Evolutionary conservation across 1,140 invertebrate species (phyloP), one percentile per base, ranked within the genome.

Genomic region (Neodiprion fabricii): DNA sequence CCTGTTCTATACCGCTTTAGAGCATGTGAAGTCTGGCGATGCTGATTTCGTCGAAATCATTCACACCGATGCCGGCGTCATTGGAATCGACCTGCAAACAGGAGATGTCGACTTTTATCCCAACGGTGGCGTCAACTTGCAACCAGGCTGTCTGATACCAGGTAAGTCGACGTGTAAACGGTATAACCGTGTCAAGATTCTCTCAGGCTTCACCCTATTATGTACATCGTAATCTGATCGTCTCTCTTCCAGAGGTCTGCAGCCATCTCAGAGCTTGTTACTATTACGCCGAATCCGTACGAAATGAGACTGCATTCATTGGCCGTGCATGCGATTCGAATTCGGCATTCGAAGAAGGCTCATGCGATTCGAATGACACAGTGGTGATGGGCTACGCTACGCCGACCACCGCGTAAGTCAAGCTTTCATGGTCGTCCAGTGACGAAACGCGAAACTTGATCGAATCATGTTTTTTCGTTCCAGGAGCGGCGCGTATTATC

Each of bases 21-120:
- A 21, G 9, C 80, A 76, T 50, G 48, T 85, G 0, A 67, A 90
- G 76, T 76, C 81, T 72, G 78, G 81, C 7, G 92, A 94, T 76
- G 92, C 91, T 0, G 67, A 80, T 8, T 86, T 90, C 48, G 90
- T 93, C 0, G 91, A 92, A 79, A 87, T 92, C 0, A 89, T 93
- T 68, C 93, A 94, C 77, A 92, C 92, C 0, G 91, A 93, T 77
- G 89, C 83, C 49, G 89, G 88, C 14, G 74, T 85, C 21, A 86
- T 89, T 66, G 89, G 90, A 14, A 81, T 86, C 28, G 53, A 78
- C 0, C 40, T 48, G 21, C 76, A 79, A 10, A 79, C 88, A 0
- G 93, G 92, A 0, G 90, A 91, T 53, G 87, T 91, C 0, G 93
- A 94, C 80, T 94, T 94, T 84, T 94, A 91, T 84, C 89, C 91